Percentiles rank a stretch among this genome's conserved stretches.
Conservation (phyloP, 2,797 vertebrate species). For the Sciurus carolinensis region DNA sequence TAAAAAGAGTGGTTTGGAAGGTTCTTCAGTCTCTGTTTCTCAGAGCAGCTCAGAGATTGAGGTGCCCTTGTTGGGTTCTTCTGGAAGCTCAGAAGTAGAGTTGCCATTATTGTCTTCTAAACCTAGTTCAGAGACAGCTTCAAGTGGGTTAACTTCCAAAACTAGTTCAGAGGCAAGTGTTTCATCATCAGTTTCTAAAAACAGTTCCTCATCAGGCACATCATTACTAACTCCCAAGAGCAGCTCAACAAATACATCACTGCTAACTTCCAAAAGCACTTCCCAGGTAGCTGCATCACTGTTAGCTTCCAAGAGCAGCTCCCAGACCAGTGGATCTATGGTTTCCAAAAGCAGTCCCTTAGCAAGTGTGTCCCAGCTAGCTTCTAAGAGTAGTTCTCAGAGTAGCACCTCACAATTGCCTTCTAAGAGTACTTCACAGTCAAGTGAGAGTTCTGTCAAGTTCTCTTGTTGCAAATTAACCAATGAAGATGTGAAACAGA, state of each 20-base stretch:
- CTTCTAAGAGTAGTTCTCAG: conserved; percentile 83
- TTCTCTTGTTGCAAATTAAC: conserved; percentile 88
- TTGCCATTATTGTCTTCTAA: conserved; percentile 78
- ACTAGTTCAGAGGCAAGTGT: conserved; percentile 76
- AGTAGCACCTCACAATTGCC: conserved; percentile 80
- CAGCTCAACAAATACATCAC: conserved; percentile 50
- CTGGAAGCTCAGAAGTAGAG: conserved; percentile 75
- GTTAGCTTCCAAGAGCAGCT: conserved; percentile 83
- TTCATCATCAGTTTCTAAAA: conserved; percentile 72
- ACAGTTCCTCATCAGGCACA: conserved; percentile 71
- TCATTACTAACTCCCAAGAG: conserved; percentile 74
- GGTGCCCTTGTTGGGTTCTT: conserved; percentile 62
- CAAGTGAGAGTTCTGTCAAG: conserved; percentile 83
- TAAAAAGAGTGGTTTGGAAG: conserved; percentile 82
- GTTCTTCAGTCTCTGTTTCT: conserved; percentile 56
- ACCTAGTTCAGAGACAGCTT: conserved; percentile 76
- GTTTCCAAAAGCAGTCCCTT: conserved; percentile 81
- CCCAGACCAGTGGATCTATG: conserved; percentile 84
- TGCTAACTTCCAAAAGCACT: conserved; percentile 81
- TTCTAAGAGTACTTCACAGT: conserved; percentile 85
- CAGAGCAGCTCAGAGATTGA: conserved; percentile 73
- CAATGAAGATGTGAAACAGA: conserved; percentile 92
- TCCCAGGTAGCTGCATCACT: conserved; percentile 80
- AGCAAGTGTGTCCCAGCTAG: conserved; percentile 81
- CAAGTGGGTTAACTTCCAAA: conserved; percentile 72